Conservation (phyloP, 2,797 vertebrate species). For the Syngnathus rostellatus region DNA sequence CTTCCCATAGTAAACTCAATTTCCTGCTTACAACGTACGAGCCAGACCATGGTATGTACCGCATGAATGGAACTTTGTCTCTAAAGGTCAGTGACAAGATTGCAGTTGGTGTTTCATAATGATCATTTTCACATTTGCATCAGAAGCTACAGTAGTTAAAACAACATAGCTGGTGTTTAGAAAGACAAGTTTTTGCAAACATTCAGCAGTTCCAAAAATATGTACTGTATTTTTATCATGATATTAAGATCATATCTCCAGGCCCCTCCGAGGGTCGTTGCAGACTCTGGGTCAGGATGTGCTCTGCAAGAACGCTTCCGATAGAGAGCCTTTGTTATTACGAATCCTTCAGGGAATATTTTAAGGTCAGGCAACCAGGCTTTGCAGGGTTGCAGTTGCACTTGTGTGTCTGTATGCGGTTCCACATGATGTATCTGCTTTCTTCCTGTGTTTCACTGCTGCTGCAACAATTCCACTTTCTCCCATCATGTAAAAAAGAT, state of each 20-base stretch:
- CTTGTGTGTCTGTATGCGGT: conserved; percentile 41
- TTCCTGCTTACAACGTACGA: conserved; percentile 44
- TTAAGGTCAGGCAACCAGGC: conserved; percentile 46
- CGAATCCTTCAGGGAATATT: conserved; percentile 51
- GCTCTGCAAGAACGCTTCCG: conserved; percentile 40
- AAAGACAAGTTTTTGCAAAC: not conserved
- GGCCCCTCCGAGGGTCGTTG: not conserved
- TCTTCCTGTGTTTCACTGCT: conserved; percentile 34
- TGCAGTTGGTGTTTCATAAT: conserved; percentile 2
- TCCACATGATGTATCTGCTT: conserved; percentile 34
- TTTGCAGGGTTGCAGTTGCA: conserved; percentile 49
- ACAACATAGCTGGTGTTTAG: not conserved
- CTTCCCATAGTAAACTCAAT: conserved; percentile 61
- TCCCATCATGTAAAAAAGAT: conserved; percentile 18
- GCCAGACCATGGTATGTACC: conserved; percentile 35
- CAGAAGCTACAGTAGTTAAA: not conserved
- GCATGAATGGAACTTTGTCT: conserved; percentile 53
- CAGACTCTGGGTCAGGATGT: conserved; percentile 24
- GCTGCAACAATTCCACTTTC: conserved; percentile 19
- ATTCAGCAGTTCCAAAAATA: conserved; percentile 1
- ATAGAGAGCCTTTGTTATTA: conserved; percentile 56
- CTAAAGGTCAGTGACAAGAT: conserved; percentile 45
- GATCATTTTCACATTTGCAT: not conserved
- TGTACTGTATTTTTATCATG: conserved; percentile 18
- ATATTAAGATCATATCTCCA: conserved; percentile 34